Conservation (phyloP, 1,140 invertebrate genomes). For the Trichonephila inaurata region DNA sequence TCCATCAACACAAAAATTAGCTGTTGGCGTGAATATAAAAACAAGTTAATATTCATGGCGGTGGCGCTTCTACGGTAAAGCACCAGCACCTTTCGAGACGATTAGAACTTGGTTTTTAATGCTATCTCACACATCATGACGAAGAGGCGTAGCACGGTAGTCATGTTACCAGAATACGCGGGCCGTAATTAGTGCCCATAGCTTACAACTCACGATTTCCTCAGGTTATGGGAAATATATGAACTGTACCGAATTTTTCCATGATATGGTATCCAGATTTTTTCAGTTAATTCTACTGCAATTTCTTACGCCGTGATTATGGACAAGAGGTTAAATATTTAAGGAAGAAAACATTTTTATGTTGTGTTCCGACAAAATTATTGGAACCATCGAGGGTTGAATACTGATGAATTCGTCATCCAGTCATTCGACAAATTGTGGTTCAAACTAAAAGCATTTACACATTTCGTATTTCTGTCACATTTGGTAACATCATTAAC, state of each 20-base stretch:
- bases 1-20: conserved; percentile 1
- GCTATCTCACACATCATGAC: not conserved
- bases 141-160: conserved; percentile 51
- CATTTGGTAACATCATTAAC: not conserved
- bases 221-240: conserved; percentile 41
- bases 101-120: not conserved
- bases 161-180: conserved; percentile 33
- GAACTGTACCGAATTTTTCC: conserved; percentile 41
- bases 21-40: not conserved
- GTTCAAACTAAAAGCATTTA: not conserved
- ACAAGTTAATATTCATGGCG: conserved; percentile 33
- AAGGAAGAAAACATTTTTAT: not conserved
- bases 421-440: not conserved
- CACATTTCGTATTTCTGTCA: not conserved
- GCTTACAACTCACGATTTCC: not conserved
- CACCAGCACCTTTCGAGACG: conserved; percentile 19
- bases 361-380: not conserved
- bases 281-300: conserved; percentile 1
- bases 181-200: not conserved
- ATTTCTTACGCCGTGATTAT: not conserved
- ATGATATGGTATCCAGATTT: not conserved
- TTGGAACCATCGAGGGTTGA: not conserved
- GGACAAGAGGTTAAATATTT: conserved; percentile 8
- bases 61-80: conserved; percentile 22
- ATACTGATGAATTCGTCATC: conserved; percentile 1